Evolutionary conservation across 1,140 invertebrate species (phyloP).

Genomic region (Episyrphus balteatus): DNA sequence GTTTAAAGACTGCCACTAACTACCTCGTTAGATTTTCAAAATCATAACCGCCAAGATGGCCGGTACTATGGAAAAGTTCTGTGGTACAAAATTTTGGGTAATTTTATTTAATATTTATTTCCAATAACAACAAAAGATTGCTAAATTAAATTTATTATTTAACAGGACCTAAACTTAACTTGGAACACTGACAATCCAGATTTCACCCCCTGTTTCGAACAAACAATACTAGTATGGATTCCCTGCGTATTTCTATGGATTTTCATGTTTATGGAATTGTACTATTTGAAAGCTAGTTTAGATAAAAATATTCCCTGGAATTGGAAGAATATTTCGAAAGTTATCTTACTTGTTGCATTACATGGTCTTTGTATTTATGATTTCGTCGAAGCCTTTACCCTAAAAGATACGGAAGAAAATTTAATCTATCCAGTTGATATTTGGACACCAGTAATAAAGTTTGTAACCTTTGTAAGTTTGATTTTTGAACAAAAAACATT

Average conservation of each 20-base stretch:
- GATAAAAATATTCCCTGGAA: slow-evolving; percentile 65
- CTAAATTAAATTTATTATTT: background rate
- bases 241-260: slow-evolving; percentile 74
- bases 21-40: no score
- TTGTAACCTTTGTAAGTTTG: slow-evolving; percentile 58
- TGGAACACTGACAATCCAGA: slow-evolving; percentile 71
- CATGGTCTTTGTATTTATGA: slow-evolving; percentile 49
- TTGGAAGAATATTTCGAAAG: slow-evolving; percentile 60
- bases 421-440: slow-evolving; percentile 50
- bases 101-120: slow-evolving; percentile 16
- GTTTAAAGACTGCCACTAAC: no score
- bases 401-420: slow-evolving; percentile 15
- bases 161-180: slow-evolving; percentile 30
- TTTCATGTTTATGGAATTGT: slow-evolving; percentile 58
- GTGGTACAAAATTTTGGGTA: slow-evolving; percentile 47
- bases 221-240: slow-evolving; percentile 70
- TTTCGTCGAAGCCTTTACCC: slow-evolving; percentile 43
- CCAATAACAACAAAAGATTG: no score
- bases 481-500: background rate
- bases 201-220: slow-evolving; percentile 72
- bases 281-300: slow-evolving; percentile 59
- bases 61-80: slow-evolving; percentile 40
- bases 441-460: slow-evolving; percentile 57
- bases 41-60: slow-evolving; percentile 1
- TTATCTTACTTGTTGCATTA: slow-evolving; percentile 49